These are phyloP conservation scores for Albula glossodonta DNA, from an alignment of 2,113 vertebrate species.

Conservation along the genomic window DNA sequence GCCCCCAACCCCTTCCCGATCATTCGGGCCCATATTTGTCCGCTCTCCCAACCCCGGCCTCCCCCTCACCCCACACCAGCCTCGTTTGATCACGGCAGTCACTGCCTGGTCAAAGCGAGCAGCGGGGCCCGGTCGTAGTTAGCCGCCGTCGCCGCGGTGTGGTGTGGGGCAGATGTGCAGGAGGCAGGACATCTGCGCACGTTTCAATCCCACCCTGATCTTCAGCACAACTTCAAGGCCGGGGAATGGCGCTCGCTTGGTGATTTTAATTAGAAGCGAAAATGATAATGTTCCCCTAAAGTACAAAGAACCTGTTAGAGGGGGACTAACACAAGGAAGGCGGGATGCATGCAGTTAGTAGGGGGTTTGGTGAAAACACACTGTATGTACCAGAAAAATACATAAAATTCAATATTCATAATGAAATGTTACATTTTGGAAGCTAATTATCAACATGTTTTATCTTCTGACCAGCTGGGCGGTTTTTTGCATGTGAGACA, in stretches of 20 bases:
- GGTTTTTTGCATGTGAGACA: background rate
- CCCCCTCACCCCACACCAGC: background rate
- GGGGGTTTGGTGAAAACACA: no score
- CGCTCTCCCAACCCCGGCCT: background rate
- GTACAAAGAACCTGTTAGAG: background rate
- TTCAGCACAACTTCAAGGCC: background rate
- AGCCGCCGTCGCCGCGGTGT: background rate
- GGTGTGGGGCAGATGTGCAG: background rate
- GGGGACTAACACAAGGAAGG: background rate
- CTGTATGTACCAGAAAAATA: no score
- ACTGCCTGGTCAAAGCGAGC: background rate
- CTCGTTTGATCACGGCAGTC: background rate
- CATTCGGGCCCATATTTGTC: background rate
- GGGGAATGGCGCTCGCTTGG: no score
- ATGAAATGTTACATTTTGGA: background rate
- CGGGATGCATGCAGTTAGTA: background rate
- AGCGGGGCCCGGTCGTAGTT: no score
- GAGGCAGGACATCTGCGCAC: background rate
- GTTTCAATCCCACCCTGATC: background rate
- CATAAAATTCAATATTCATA: no score
- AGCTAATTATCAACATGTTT: background rate
- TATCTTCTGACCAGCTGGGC: background rate
- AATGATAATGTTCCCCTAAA: background rate
- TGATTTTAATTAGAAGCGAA: background rate
- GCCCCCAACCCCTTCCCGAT: background rate